Base-by-base conservation (phyloP, 2,113 vertebrate genomes). In the Tichodroma muraria region DNA sequence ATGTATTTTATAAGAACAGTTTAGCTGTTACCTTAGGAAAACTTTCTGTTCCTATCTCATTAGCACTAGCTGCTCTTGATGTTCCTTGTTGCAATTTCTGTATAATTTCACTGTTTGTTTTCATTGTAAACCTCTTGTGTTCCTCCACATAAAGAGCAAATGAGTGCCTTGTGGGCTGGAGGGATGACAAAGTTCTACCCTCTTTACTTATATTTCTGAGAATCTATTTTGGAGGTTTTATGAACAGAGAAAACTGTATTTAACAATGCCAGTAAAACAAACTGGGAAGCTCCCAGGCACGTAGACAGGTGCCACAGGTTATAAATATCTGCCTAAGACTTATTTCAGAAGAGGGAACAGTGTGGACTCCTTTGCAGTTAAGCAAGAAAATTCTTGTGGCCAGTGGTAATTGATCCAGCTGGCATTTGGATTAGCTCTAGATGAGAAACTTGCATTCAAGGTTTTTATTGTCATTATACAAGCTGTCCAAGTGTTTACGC, bases 261-360 rank as follows among this genome's bases (percentile, higher is more conserved):
- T 96, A 94, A 88, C 77, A 77, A n/a, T 30, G 60, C 24, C 57
- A 82, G 61, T 89, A 95, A 96, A 95, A 65, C 80, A 89, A 80
- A 57, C 38, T 9, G n/a, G 80, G 89, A 47, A 15, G 78, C 40
- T 92, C 60, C 45, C 69, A 47, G 83, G 37, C 92, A 85, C 56
- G 68, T 87, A 93, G 73, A 47, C 23, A 54, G 23, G 40, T 61
- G 71, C 21, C 69, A 61, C 82, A 60, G 60, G 63, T 89, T 96
- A 92, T 92, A 95, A 95, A 95, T 92, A 89, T 79, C 84, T 65
- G 47, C 69, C 47, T 13, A 16, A 45, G 73, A 63, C 72, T 89
- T 87, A 44, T 44, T 91, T 95, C 59, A 53, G 56, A 82, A 16
- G 38, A 59, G 40, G 47, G 70, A 92, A 53, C 70, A 88, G n/a